Evolutionary conservation across 2,888 invertebrate genomes (phyloP), one percentile per base, ranked within the genome.

Genomic region (Caenorhabditis wallacei): DNA sequence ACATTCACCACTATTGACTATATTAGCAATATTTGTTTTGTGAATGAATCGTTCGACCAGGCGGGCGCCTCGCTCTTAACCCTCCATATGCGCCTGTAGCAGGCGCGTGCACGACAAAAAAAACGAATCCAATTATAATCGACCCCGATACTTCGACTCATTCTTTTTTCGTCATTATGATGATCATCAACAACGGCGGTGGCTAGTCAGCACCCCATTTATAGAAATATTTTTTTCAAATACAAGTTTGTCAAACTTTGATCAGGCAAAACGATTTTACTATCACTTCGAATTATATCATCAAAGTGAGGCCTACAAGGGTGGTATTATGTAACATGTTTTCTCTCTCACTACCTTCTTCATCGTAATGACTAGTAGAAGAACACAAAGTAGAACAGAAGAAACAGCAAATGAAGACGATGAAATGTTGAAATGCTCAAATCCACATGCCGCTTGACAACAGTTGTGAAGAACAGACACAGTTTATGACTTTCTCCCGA

Each of bases 11-110:
- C 53, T 76, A 16, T 59, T 68, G 68, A 76, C 68, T 76, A 76
- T 76, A 76, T 76, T 76, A 76, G 76, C 76, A 76, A 68, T 76
- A 61, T 76, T 76, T 76, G 76, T 76, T 68, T 76, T 76, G 61
- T 59, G 76, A 69, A 59, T 68, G 59, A 76, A 76, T 76, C 53
- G 76, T 76, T 76, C 68, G 30, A 59, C 75, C 64, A 56, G 40
- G 57, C 74, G 74, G 37, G 35, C 64, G 59, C 57, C 35, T 24
- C 57, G 48, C 66, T 75, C 56, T 74, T 57, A 74, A 57, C 66
- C 48, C 43, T 8, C 76, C 76, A 76, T 68, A 59, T 76, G 68
- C 51, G 76, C 24, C 56, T 53, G 64, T 40, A 26, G 68, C 35
- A 43, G 54, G 63, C 35, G 59, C 59, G 61, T 40, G 69, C 26